Base-by-base conservation (phyloP, 2,888 invertebrate genomes). In the Cepaea hortensis region DNA sequence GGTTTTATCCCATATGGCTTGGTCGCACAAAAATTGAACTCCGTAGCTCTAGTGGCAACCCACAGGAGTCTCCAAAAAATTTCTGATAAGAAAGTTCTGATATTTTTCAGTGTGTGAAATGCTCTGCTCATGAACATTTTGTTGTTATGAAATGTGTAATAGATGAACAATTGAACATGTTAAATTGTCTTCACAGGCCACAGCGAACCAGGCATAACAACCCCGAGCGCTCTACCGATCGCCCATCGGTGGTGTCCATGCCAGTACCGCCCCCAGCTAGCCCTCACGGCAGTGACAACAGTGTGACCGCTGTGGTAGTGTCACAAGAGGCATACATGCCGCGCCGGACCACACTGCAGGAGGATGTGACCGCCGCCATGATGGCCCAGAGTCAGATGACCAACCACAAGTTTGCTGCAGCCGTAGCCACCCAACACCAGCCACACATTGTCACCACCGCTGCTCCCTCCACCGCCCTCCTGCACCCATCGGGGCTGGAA, bases 351-450 rank as follows among this genome's bases (percentile, higher is more conserved):
- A 9, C 68, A 35, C 72, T 35, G 20, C 61, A 23, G 46, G 86
- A 75, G n/a, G 77, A 81, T 18, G 35, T 79, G 3, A 35, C 46
- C 20, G 62, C 62, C 61, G 3, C 80, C 13, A 50, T 81, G 48
- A 81, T 75, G 3, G 35, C 70, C 18, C 81, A 61, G 13, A 68
- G 73, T 0, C 86, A 86, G 68, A 55, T 72, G 7, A n/a, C 70
- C 20, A 7, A 61, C 23, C 86, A 86, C 61, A 82, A 86, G 55
- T 86, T 48, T 82, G 82, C 77, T 6, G 23, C 86, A 15, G 81
- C 81, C 9, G n/a, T 81, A 48, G 76, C 81, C 20, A 46, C 85
- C 20, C 85, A 85, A 80, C 85, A 85, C 13, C 87, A 82, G 48
- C 87, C 50, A 15, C 87, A 84, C 18, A 50, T 55, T 48, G 73